Conservation (phyloP, 2,888 invertebrate species). For the Dusona sp. region DNA sequence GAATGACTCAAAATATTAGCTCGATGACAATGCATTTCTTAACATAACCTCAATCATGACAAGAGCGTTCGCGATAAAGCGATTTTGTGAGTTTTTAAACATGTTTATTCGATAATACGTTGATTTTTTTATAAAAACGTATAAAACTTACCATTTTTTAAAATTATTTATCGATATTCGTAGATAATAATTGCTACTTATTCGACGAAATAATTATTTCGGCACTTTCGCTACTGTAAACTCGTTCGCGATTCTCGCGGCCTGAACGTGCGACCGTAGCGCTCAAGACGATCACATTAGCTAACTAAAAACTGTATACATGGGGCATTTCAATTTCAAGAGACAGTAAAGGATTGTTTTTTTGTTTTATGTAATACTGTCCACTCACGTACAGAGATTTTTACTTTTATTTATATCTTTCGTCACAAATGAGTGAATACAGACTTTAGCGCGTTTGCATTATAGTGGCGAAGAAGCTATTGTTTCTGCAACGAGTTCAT, state of each 20-base stretch:
- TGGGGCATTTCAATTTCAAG: conserved; percentile 16
- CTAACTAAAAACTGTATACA: conserved; percentile 21
- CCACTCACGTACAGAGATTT: background rate
- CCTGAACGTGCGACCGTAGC: conserved; percentile 6
- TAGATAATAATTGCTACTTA: conserved; percentile 36
- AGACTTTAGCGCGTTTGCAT: background rate
- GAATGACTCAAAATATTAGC: conserved; percentile 28
- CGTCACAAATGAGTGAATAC: background rate
- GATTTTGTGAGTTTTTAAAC: background rate
- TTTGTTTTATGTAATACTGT: background rate
- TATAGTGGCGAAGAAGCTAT: background rate
- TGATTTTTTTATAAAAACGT: background rate
- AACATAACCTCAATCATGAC: conserved; percentile 69
- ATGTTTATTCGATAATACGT: background rate
- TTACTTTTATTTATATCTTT: background rate
- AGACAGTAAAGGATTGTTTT: background rate
- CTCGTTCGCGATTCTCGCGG: conserved; percentile 34
- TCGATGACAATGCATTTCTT: conserved; percentile 72
- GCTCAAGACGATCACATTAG: background rate
- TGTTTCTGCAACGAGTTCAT: background rate
- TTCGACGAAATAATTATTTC: conserved; percentile 46
- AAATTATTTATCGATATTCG: conserved; percentile 31
- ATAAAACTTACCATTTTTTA: conserved; percentile 63
- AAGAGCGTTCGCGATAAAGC: background rate
- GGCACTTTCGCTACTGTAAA: conserved; percentile 40